Percentiles rank a stretch among this genome's conserved stretches.
These are phyloP conservation scores for Caenorhabditis panamensis DNA, from an alignment of 2,888 invertebrate species.

Conservation along the genomic window DNA sequence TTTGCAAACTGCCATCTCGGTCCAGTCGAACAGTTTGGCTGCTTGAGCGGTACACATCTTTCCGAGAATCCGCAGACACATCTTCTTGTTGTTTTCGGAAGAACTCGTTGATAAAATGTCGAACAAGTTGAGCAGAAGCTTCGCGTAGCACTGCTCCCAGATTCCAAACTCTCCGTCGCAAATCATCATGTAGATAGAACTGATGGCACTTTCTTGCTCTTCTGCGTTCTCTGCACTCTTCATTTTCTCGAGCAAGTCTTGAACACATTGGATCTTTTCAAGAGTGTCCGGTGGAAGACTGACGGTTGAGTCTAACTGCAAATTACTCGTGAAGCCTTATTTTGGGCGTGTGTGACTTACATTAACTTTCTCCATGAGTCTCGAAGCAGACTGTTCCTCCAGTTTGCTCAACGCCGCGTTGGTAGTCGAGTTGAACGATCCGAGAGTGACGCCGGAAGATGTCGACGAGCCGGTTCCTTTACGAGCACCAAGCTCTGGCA, in stretches of 20 bases:
- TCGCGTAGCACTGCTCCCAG: constrained; percentile 56
- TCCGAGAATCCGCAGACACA: constrained; percentile 45
- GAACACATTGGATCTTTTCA: constrained; percentile 41
- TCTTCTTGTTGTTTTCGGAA: constrained; percentile 42
- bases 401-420: constrained; percentile 32
- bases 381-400: constrained; percentile 43
- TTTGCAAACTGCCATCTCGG: constrained; percentile 59
- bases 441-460: constrained; percentile 23
- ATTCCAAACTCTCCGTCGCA: constrained; percentile 48
- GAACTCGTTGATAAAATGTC: constrained; percentile 35
- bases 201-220: constrained; percentile 43
- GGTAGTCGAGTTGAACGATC: constrained; percentile 39
- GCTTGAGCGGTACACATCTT: constrained; percentile 54
- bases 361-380: constrained; percentile 52
- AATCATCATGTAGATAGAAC: constrained; percentile 45
- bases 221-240: constrained; percentile 20
- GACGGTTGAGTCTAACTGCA: constrained; percentile 54
- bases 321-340: background rate
- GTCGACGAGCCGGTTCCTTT: constrained; percentile 14
- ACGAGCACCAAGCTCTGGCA: constrained; percentile 27
- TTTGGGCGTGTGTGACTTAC: constrained; percentile 31
- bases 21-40: constrained; percentile 50
- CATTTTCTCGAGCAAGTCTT: constrained; percentile 49
- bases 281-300: constrained; percentile 35
- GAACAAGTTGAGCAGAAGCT: constrained; percentile 51